Evolutionary conservation across 1,140 invertebrate species (phyloP).

Genomic region (Drosophila parabipectinata): DNA sequence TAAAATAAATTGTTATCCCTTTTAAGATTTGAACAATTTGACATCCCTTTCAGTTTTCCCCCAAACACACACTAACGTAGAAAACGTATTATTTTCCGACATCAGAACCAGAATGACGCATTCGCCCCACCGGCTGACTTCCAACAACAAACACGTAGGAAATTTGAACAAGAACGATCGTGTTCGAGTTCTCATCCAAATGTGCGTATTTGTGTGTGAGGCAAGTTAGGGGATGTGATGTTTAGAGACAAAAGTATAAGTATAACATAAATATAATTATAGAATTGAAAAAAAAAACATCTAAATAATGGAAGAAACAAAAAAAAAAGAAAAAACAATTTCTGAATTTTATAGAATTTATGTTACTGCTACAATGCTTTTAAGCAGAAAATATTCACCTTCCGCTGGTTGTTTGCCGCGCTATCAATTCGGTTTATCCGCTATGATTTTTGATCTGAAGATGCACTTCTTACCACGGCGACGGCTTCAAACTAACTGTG

Average conservation of each 20-base stretch:
- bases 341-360: background rate
- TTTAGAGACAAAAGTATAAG: background rate
- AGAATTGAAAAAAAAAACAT: background rate
- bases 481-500: conserved; percentile 9
- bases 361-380: conserved; percentile 1
- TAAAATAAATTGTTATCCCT: too few species aligned
- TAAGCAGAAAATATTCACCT: conserved; percentile 64
- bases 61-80: background rate
- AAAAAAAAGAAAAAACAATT: conserved; percentile 3
- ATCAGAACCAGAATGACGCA: conserved; percentile 25
- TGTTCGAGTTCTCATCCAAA: conserved; percentile 9
- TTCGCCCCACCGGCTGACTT: background rate
- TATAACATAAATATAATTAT: background rate
- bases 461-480: conserved; percentile 9
- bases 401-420: background rate
- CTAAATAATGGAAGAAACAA: conserved; percentile 17
- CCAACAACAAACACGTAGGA: conserved; percentile 28
- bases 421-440: background rate
- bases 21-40: too few species aligned
- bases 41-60: too few species aligned
- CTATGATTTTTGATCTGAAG: conserved; percentile 5
- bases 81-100: background rate
- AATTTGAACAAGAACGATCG: conserved; percentile 47
- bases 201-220: conserved; percentile 8
- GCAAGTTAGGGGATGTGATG: conserved; percentile 20